Conservation (phyloP, 2,888 invertebrate species). For the Scaeva pyrastri region DNA sequence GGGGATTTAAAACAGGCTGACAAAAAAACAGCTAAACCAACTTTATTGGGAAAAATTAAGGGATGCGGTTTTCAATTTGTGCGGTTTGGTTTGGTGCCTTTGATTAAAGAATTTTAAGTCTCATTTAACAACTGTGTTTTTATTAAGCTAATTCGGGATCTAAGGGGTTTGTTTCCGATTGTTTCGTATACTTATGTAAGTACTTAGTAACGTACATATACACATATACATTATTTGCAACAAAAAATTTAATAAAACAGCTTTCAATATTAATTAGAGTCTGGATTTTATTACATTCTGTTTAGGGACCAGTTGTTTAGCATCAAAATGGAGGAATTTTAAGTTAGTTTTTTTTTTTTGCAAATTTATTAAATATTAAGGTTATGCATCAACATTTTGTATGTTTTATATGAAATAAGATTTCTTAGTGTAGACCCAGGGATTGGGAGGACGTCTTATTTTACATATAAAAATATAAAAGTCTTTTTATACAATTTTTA, state of each 20-base stretch:
- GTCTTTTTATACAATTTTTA: too few species aligned
- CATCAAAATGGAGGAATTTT: not conserved
- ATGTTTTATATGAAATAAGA: too few species aligned
- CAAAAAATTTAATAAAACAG: constrained; percentile 57
- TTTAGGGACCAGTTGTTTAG: not conserved
- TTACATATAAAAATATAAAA: too few species aligned
- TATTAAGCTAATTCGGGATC: constrained; percentile 19
- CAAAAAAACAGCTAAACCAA: not conserved
- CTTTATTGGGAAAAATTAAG: constrained; percentile 21
- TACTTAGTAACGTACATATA: not conserved
- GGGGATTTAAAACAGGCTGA: constrained; percentile 61
- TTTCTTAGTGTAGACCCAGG: too few species aligned
- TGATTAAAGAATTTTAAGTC: constrained; percentile 70
- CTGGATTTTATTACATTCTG: not conserved
- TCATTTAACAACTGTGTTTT: constrained; percentile 67
- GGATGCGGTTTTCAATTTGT: constrained; percentile 70
- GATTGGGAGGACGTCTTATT: too few species aligned
- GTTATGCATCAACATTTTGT: too few species aligned
- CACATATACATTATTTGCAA: not conserved
- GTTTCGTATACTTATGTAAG: not conserved
- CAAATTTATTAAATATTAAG: too few species aligned
- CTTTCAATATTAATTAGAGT: constrained; percentile 71
- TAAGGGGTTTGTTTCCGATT: constrained; percentile 33
- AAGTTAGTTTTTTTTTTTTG: not conserved
- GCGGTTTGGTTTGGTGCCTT: constrained; percentile 59